Base-by-base conservation (phyloP, 2,797 vertebrate genomes). In the Todus mexicanus region DNA sequence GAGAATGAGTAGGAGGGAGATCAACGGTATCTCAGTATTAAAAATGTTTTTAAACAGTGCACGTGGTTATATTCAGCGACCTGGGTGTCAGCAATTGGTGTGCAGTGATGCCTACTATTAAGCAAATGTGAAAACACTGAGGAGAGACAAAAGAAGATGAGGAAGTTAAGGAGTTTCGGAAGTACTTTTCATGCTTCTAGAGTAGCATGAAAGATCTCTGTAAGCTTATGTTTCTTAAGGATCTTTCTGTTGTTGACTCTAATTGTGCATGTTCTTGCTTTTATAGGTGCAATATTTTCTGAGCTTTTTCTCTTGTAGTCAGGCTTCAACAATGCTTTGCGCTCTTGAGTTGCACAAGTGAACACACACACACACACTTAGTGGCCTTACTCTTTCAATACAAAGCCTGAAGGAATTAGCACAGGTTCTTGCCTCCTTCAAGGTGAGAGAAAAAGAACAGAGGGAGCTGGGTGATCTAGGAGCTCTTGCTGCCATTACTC, bases 61-160 rank as follows among this genome's bases (percentile, higher is more conserved):
- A 10, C 2, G 0, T 51, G 31, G 38, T 45, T 51, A 0, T 42
- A 2, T 33, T 31, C 10, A 48, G 81, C 11, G 45, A 40, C 18
- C 33, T 88, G 45, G 2, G 19, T 29, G 35, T 70, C 35, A 35
- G 12, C 73, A 61, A 15, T 20, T 20, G 13, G 9, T 63, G 26
- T 68, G 57, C 37, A 22, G 33, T 27, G 33, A n/a, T 64, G 23
- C n/a, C 12, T 81, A 7, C 57, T 26, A 29, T 60, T n/a, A 42
- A 29, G 48, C 40, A 37, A 56, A 38, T 10, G 2, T 33, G 25
- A n/a, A 70, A 88, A 71, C 40, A 19, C 37, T 71, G 48, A 56
- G 43, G 3, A 54, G 72, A 70, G 47, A 57, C 25, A 38, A 20
- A 87, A 88, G 38, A 72, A 51, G 4, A 60, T 4, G 15, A 71